These are phyloP conservation scores for Melipona bicolor DNA, from an alignment of 2,888 invertebrate species.

Conservation along the genomic window DNA sequence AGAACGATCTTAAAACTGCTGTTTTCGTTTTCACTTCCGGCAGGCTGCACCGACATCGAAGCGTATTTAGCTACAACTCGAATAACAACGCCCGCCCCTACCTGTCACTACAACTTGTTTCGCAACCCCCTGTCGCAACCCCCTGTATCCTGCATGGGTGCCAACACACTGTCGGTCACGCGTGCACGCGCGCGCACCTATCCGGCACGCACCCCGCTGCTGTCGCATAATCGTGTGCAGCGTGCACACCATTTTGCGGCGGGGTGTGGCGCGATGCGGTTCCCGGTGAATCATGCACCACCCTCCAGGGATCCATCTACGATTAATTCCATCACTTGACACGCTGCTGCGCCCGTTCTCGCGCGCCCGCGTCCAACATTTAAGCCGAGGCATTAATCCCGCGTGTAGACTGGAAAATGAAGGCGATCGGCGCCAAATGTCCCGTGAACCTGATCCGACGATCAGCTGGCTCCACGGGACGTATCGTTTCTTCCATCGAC, in stretches of 20 bases:
- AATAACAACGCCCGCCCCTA: conserved; percentile 34
- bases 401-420: conserved; percentile 63
- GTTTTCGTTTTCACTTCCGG: too few relatives aligned
- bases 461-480: conserved; percentile 49
- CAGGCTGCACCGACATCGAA: neutral
- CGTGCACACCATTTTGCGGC: conserved; percentile 59
- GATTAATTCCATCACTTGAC: conserved; percentile 77
- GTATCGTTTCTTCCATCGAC: conserved; percentile 25
- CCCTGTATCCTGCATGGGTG: conserved; percentile 13
- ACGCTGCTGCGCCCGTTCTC: conserved; percentile 65
- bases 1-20: too few relatives aligned
- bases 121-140: conserved; percentile 13
- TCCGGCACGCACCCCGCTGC: conserved; percentile 50
- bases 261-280: conserved; percentile 69
- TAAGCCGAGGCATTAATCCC: conserved; percentile 67
- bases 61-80: conserved; percentile 13
- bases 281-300: conserved; percentile 73
- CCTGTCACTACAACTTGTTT: conserved; percentile 32
- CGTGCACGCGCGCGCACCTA: conserved; percentile 4
- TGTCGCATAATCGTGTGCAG: conserved; percentile 62
- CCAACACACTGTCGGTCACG: neutral
- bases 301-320: conserved; percentile 74
- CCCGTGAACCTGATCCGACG: conserved; percentile 57
- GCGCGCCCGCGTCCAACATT: conserved; percentile 62
- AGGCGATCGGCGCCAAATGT: conserved; percentile 64